Evolutionary conservation across 64 coral and sea anemone genomes (phyloP).

Genomic region (Pocillopora verrucosa): DNA sequence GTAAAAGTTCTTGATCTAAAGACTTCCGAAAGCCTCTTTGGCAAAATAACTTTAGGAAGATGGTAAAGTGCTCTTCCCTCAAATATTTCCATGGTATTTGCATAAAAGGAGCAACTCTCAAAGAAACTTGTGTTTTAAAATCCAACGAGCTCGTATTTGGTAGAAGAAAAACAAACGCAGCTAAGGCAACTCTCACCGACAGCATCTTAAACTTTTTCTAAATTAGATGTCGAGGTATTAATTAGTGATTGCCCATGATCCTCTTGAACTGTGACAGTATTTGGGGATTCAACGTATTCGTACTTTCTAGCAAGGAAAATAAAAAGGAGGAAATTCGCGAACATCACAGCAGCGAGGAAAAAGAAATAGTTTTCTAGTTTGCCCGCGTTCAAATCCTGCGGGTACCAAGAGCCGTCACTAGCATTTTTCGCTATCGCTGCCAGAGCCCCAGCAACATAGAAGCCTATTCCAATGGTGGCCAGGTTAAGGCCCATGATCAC

Average conservation of each 20-base stretch:
- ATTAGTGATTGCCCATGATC: neutral
- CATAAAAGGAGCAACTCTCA: neutral
- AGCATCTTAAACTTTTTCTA: neutral
- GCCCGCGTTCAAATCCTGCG: conserved; percentile 69
- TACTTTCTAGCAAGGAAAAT: conserved; percentile 54
- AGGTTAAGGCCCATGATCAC: conserved; percentile 74
- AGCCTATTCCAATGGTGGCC: conserved; percentile 69
- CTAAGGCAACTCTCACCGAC: too few species aligned
- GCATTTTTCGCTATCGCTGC: conserved; percentile 60
- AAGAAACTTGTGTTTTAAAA: neutral
- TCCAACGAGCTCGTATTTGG: too few species aligned
- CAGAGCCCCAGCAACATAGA: conserved; percentile 73
- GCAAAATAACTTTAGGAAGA: too few species aligned
- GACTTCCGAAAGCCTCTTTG: too few species aligned
- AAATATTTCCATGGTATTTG: too few species aligned
- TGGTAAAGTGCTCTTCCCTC: too few species aligned
- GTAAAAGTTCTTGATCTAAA: too few species aligned
- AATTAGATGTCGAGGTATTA: neutral
- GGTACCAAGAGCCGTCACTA: conserved; percentile 63
- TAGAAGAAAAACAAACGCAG: too few species aligned
- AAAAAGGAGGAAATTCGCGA: conserved; percentile 78
- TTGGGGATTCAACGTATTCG: conserved; percentile 47
- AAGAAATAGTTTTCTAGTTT: conserved; percentile 84
- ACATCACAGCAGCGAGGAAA: conserved; percentile 66
- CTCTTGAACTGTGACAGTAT: neutral